phyloP scores from a whole-genome alignment of 2,797 vertebrate species.

The Pseudochaenichthys georgianus region DNA sequence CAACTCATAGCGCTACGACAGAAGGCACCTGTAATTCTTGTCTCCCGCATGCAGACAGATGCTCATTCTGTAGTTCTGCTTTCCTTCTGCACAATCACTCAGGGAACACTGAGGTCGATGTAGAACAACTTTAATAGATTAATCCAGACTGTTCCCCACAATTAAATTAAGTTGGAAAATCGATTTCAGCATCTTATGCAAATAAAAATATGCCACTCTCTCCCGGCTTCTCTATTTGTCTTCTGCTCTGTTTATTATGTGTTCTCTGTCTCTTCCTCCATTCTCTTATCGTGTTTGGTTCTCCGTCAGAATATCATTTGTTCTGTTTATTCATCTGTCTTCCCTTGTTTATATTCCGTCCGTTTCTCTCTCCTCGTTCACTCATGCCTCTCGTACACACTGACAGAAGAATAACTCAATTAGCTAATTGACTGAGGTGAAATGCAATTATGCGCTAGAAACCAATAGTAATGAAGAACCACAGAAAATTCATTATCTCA shows the following conservation, averaged over 20 bases:
- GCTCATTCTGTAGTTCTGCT: constrained; percentile 46
- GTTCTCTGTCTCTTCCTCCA: constrained; percentile 13
- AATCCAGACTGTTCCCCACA: constrained; percentile 69
- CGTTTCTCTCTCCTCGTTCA: constrained; percentile 15
- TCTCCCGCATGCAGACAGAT: constrained; percentile 47
- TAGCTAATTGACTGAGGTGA: constrained; percentile 66
- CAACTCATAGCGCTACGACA: constrained; percentile 18
- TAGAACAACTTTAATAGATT: constrained; percentile 74
- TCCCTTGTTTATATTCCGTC: constrained; percentile 37
- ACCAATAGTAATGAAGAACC: constrained; percentile 62
- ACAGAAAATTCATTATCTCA: constrained; percentile 65
- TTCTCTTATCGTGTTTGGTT: constrained; percentile 34
- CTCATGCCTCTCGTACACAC: constrained; percentile 19
- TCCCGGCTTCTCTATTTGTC: constrained; percentile 49
- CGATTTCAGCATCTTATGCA: constrained; percentile 75
- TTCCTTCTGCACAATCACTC: constrained; percentile 62
- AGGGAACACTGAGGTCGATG: constrained; percentile 63
- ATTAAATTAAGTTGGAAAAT: constrained; percentile 80
- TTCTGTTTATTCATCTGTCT: constrained; percentile 39
- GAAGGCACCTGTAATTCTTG: constrained; percentile 52
- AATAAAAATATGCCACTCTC: constrained; percentile 66
- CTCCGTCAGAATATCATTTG: constrained; percentile 23
- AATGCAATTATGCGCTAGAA: constrained; percentile 75
- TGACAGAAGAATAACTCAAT: constrained; percentile 52
- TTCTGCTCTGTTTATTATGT: constrained; percentile 37